Conservation (phyloP, 2,888 invertebrate genomes). For the Yponomeuta sedellus region DNA sequence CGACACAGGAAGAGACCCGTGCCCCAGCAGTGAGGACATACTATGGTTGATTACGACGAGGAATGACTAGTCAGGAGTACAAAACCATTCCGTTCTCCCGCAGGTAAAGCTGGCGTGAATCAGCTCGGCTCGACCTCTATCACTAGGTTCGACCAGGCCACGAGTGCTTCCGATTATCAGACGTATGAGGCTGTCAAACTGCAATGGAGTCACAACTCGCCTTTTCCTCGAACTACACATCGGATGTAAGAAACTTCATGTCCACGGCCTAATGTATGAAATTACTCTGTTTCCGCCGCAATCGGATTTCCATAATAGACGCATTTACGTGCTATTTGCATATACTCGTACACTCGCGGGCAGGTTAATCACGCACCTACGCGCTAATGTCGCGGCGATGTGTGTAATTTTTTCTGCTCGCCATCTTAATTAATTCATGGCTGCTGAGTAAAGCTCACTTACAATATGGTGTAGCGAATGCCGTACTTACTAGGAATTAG, state of each 20-base stretch:
- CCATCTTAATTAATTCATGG: conserved; percentile 6
- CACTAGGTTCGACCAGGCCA: too few relatives aligned
- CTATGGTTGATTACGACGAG: too few relatives aligned
- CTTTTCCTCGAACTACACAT: background rate
- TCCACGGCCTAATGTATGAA: conserved; percentile 35
- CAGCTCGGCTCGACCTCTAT: too few relatives aligned
- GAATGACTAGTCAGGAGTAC: too few relatives aligned
- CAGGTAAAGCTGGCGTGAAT: too few relatives aligned
- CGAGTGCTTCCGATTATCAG: too few relatives aligned
- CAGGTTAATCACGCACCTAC: conserved; percentile 7
- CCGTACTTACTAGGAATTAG: background rate
- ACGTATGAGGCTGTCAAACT: background rate
- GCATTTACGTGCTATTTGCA: conserved; percentile 24
- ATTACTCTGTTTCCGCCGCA: conserved; percentile 42
- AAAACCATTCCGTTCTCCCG: too few relatives aligned
- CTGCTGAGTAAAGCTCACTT: background rate
- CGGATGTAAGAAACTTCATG: background rate
- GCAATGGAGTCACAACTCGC: background rate
- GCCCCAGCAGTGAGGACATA: too few relatives aligned
- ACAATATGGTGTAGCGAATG: background rate
- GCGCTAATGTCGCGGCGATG: background rate
- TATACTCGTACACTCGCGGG: background rate
- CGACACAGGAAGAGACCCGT: too few relatives aligned
- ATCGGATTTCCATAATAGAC: conserved; percentile 46
- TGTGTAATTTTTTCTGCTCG: conserved; percentile 1